A percentile compares a stretch with the other conserved stretches of the same genome.
Evolutionary conservation across 2,888 invertebrate genomes (phyloP).

Genomic region (Gnatocerus cornutus): DNA sequence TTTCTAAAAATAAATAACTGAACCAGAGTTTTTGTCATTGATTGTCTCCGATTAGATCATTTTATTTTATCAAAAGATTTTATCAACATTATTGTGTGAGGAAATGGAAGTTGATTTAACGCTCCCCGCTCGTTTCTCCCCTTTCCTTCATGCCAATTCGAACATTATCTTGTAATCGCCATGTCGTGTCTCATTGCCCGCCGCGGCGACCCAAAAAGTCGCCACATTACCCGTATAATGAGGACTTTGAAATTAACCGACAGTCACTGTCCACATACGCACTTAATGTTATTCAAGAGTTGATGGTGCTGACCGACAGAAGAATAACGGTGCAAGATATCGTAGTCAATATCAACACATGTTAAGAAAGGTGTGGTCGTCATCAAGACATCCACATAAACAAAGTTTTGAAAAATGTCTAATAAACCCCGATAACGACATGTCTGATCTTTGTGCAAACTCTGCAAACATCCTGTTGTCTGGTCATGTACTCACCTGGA

Average conservation of each 20-base stretch:
- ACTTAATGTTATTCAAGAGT: conserved; percentile 35
- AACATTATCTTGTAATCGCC: background rate
- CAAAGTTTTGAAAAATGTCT: background rate
- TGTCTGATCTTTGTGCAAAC: background rate
- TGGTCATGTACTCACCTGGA: conserved; percentile 63
- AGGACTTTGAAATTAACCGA: conserved; percentile 21
- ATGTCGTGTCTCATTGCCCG: conserved; percentile 6
- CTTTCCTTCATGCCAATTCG: too few species aligned
- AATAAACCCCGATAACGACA: background rate
- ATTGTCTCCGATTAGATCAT: too few species aligned
- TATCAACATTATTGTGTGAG: too few species aligned
- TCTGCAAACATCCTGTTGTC: conserved; percentile 1
- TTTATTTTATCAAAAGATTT: too few species aligned
- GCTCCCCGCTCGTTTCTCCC: too few species aligned
- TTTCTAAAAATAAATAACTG: too few species aligned
- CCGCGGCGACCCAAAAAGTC: background rate
- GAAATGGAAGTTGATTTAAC: too few species aligned
- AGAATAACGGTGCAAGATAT: conserved; percentile 40
- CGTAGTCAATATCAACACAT: conserved; percentile 29
- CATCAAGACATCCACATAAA: background rate
- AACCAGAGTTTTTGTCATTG: too few species aligned
- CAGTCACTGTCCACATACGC: conserved; percentile 13
- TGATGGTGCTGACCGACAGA: conserved; percentile 38
- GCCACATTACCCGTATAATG: conserved; percentile 15
- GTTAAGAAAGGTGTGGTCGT: conserved; percentile 23